Evolutionary conservation across 2,888 invertebrate genomes (phyloP).

Genomic region (Hofmannophila pseudospretella): DNA sequence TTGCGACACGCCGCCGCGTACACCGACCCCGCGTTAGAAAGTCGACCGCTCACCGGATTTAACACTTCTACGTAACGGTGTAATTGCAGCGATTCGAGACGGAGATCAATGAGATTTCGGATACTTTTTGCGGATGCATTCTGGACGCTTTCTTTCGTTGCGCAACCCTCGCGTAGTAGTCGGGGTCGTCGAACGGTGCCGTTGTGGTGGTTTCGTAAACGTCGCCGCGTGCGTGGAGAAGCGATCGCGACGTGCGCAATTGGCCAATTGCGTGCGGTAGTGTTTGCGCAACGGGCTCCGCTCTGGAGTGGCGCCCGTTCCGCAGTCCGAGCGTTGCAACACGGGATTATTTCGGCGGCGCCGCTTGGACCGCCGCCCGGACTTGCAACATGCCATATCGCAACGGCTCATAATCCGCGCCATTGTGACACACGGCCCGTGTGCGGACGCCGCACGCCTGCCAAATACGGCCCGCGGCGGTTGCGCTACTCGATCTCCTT

Average conservation of each 20-base stretch:
- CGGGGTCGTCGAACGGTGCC: constrained; percentile 63
- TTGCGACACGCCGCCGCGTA: constrained; percentile 72
- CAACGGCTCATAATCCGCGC: constrained; percentile 72
- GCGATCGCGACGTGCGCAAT: constrained; percentile 44
- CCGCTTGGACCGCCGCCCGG: constrained; percentile 72
- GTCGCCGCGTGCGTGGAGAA: constrained; percentile 27
- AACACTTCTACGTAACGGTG: constrained; percentile 71
- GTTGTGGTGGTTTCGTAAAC: constrained; percentile 45
- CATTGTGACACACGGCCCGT: constrained; percentile 64
- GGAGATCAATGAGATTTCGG: constrained; percentile 62
- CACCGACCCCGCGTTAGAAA: constrained; percentile 77
- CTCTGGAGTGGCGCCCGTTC: constrained; percentile 70
- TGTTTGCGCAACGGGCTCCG: constrained; percentile 51
- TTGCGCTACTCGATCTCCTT: constrained; percentile 62
- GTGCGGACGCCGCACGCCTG: constrained; percentile 49
- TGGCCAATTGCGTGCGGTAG: constrained; percentile 55
- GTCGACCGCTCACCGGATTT: constrained; percentile 76
- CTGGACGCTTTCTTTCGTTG: constrained; percentile 74
- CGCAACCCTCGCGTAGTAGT: constrained; percentile 66
- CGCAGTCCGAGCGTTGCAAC: constrained; percentile 72
- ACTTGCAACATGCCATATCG: constrained; percentile 76
- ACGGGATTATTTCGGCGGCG: constrained; percentile 74
- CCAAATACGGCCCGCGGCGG: constrained; percentile 58
- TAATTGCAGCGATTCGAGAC: constrained; percentile 71
- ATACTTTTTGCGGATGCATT: constrained; percentile 71